Evolutionary conservation across 2,113 vertebrate species (phyloP), one percentile per base, ranked within the genome.

Genomic region (zebrafish (Danio rerio)): DNA sequence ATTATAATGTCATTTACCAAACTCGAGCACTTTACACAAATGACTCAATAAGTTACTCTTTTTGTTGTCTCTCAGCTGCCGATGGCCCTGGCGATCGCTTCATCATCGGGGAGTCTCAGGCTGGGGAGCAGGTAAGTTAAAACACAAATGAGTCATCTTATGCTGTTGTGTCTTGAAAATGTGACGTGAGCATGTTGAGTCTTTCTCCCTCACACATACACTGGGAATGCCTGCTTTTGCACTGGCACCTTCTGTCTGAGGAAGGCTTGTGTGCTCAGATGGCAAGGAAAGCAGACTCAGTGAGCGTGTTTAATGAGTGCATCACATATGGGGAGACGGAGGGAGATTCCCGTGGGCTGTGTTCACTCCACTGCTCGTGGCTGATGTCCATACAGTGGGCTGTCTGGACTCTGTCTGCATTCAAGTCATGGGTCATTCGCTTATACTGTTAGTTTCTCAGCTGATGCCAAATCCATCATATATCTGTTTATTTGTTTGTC

Each of bases 41-140:
- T 16, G 6, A 53, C 49, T 55, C 12, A 15, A 9, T 6, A 10
- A 21, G 70, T 50, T n/a, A 6, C 9, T 47, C 1, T 9, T 20
- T 11, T 73, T 8, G 50, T 8, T 78, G 8, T 80, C 7, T 66
- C n/a, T 87, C 88, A 99, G 98, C 98, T 95, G 98, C 98, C 82
- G 98, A 99, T 86, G 98, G 98, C 75, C 98, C 98, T 58, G 98
- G 98, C 91, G 98, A 99, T 92, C 94, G 98, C 83, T 98, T 99
- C 92, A 98, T 99, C 92, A 98, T 99, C 91, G 98, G 98, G 83
- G 97, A 99, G 88, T 99, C 97, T 61, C 97, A 99, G 92, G 98
- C 98, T 83, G 98, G 98, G 89, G 96, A 99, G 84, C 98, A 99
- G 95, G 98, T 99, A 71, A 93, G 92, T 66, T 56, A 71, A 85